Conservation (phyloP, 2,888 invertebrate species). For the Athetis lepigone region DNA sequence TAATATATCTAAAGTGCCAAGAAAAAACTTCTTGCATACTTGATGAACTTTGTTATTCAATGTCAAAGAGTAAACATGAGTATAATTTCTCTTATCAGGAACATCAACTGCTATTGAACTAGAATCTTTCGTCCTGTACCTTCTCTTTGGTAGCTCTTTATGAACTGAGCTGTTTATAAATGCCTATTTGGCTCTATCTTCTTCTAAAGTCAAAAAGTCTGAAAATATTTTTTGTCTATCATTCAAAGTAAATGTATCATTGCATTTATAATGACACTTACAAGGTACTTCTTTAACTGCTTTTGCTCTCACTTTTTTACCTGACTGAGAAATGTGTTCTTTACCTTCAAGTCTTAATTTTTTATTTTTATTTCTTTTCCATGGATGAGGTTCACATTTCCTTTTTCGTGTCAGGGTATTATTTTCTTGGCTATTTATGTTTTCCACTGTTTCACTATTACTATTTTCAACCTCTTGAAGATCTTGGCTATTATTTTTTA, state of each 20-base stretch:
- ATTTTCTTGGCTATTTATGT: no score
- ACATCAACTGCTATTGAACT: constrained; percentile 6
- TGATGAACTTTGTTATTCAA: constrained; percentile 1
- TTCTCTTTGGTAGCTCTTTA: constrained; percentile 6
- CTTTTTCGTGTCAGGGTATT: constrained; percentile 6
- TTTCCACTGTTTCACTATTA: no score
- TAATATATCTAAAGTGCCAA: no score
- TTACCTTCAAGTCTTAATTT: background rate
- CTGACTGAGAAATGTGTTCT: constrained; percentile 1
- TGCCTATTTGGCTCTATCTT: constrained; percentile 2
- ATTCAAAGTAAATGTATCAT: constrained; percentile 5
- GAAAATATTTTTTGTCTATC: constrained; percentile 18
- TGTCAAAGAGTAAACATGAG: background rate
- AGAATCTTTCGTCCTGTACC: constrained; percentile 1
- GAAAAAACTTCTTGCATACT: background rate
- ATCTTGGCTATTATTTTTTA: no score
- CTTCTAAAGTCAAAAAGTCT: background rate
- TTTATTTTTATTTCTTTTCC: constrained; percentile 11
- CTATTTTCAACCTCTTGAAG: no score
- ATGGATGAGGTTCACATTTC: constrained; percentile 3
- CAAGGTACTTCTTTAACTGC: constrained; percentile 6
- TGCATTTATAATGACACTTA: constrained; percentile 8
- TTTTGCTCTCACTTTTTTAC: constrained; percentile 7
- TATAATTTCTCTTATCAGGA: background rate
- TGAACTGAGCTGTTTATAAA: constrained; percentile 5